A percentile compares a stretch with the other conserved stretches of the same genome.
Evolutionary conservation across 1,140 invertebrate species (phyloP).

Genomic region (Drosophila punjabiensis): DNA sequence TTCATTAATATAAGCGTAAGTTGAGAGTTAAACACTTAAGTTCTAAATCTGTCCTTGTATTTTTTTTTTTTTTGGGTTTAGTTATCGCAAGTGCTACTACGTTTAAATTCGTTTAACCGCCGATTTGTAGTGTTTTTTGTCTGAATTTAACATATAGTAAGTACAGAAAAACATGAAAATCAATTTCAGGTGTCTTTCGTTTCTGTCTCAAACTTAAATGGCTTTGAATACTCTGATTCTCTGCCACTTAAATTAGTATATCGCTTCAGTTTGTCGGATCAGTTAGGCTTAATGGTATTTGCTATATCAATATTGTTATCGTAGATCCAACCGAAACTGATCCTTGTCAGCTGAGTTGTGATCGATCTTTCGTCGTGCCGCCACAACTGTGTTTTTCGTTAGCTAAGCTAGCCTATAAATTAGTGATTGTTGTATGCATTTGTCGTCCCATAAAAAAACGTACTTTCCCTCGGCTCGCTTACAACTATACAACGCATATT

Average conservation of each 20-base stretch:
- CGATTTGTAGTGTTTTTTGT: constrained; percentile 42
- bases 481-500: constrained; percentile 30
- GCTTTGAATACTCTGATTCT: constrained; percentile 16
- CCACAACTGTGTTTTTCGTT: constrained; percentile 34
- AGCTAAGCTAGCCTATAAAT: constrained; percentile 78
- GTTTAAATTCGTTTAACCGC: constrained; percentile 77
- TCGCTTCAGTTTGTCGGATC: constrained; percentile 10
- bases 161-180: constrained; percentile 49
- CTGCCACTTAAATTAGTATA: neutral
- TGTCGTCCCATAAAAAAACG: constrained; percentile 51
- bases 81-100: constrained; percentile 65
- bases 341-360: neutral
- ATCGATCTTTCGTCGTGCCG: neutral
- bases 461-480: constrained; percentile 37
- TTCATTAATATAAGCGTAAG: constrained; percentile 51
- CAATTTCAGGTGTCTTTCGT: constrained; percentile 25
- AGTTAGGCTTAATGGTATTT: constrained; percentile 32
- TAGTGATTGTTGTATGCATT: constrained; percentile 84
- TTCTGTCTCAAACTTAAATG: constrained; percentile 13
- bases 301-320: constrained; percentile 8
- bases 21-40: constrained; percentile 44
- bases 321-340: constrained; percentile 4
- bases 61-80: constrained; percentile 1
- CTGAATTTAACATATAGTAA: constrained; percentile 42
- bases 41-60: constrained; percentile 29